These are phyloP conservation scores for Notolepis coatsorum DNA, from an alignment of 2,797 vertebrate species.

Conservation along the genomic window DNA sequence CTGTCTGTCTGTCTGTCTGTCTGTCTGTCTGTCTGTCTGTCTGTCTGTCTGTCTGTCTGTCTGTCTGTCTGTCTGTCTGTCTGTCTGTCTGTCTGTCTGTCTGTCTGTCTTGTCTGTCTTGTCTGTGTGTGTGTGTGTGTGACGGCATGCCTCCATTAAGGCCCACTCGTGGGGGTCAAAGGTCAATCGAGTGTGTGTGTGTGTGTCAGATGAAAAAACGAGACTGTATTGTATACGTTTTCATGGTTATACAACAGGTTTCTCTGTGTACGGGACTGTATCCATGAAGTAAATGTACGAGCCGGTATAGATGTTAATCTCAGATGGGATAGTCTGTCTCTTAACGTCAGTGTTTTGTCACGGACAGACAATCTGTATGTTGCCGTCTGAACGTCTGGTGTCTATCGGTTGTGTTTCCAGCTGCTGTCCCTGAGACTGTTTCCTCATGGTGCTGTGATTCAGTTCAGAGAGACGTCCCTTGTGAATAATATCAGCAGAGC, in stretches of 20 bases:
- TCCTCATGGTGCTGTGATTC: constrained; percentile 52
- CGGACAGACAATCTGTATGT: constrained; percentile 5
- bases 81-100: constrained; percentile 26
- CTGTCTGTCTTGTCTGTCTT: background rate
- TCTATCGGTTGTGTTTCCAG: constrained; percentile 66
- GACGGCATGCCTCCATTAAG: too few relatives aligned
- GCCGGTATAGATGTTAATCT: too few relatives aligned
- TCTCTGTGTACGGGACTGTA: too few relatives aligned
- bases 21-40: constrained; percentile 36
- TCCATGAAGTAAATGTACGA: too few relatives aligned
- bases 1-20: constrained; percentile 14
- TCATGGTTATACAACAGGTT: too few relatives aligned
- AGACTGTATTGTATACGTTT: too few relatives aligned
- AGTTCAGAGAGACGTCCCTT: constrained; percentile 36
- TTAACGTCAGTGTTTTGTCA: background rate
- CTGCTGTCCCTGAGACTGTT: constrained; percentile 65
- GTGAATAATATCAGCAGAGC: constrained; percentile 27
- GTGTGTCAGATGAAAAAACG: background rate
- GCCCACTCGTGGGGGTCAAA: too few relatives aligned
- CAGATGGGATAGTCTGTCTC: constrained; percentile 3
- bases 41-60: constrained; percentile 36
- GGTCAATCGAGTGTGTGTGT: too few relatives aligned
- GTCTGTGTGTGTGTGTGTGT: constrained; percentile 2
- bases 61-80: constrained; percentile 16
- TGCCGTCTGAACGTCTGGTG: constrained; percentile 29